Evolutionary conservation across 92 coral and sea anemone species (phyloP).

Genomic region (Porites rus): DNA sequence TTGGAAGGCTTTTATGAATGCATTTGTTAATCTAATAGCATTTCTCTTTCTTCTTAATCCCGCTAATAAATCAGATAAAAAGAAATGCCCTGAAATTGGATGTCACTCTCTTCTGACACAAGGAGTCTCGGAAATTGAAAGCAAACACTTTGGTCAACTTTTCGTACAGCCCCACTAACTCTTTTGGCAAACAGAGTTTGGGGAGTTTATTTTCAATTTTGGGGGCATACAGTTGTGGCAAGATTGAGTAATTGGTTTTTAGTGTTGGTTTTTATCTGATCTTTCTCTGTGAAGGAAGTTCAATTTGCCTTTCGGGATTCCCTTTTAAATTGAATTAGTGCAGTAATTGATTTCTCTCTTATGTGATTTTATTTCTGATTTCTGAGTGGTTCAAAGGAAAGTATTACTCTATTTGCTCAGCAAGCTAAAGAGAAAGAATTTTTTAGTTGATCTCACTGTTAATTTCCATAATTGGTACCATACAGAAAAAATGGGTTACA

Average conservation of each 20-base stretch:
- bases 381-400: constrained; percentile 33
- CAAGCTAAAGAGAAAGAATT: constrained; percentile 60
- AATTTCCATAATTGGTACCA: constrained; percentile 57
- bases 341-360: constrained; percentile 82
- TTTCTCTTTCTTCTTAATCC: constrained; percentile 78
- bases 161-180: constrained; percentile 9
- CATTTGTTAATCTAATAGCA: constrained; percentile 96
- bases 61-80: constrained; percentile 85
- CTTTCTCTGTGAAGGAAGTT: constrained; percentile 77
- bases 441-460: constrained; percentile 58
- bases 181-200: constrained; percentile 25
- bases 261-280: constrained; percentile 76
- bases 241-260: constrained; percentile 74
- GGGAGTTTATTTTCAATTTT: constrained; percentile 54
- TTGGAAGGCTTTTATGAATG: constrained; percentile 79
- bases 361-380: constrained; percentile 43
- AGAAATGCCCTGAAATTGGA: constrained; percentile 33
- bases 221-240: constrained; percentile 49
- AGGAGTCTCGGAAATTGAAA: constrained; percentile 15
- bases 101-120: constrained; percentile 17
- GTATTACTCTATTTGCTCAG: constrained; percentile 51
- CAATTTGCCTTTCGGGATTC: constrained; percentile 74
- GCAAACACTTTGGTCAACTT: constrained; percentile 25
- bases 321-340: constrained; percentile 81
- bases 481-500: constrained; percentile 1